Conservation (phyloP, 2,888 invertebrate species). For the Torymus tubicola region DNA sequence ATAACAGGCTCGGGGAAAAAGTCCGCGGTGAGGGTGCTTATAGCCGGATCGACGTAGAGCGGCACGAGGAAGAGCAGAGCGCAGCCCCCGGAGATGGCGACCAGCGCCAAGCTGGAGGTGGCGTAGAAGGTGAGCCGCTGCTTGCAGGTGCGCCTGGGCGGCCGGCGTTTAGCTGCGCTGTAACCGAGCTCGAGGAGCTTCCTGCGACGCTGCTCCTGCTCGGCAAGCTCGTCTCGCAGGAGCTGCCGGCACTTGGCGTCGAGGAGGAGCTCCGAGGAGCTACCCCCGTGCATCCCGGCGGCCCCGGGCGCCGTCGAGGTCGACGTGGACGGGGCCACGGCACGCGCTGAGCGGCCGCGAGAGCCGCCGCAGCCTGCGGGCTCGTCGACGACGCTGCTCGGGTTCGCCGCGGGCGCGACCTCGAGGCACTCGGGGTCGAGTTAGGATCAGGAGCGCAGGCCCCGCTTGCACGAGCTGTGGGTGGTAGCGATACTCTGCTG, state of each 20-base stretch:
- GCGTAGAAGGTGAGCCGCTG: constrained; percentile 85
- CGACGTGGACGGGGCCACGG: constrained; percentile 42
- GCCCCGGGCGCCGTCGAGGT: constrained; percentile 39
- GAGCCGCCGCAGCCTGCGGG: constrained; percentile 1
- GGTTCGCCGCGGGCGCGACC: constrained; percentile 15
- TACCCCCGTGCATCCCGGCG: constrained; percentile 83
- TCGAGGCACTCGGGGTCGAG: constrained; percentile 51
- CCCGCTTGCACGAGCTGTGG: constrained; percentile 54
- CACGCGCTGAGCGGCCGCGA: constrained; percentile 1
- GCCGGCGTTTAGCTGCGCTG: constrained; percentile 79
- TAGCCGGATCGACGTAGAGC: constrained; percentile 84
- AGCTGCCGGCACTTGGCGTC: constrained; percentile 81
- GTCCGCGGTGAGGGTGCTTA: constrained; percentile 84
- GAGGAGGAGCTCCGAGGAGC: constrained; percentile 87
- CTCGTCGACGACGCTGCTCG: constrained; percentile 14
- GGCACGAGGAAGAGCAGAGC: constrained; percentile 86
- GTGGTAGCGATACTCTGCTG: constrained; percentile 20
- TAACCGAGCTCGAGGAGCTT: constrained; percentile 75
- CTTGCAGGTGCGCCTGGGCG: constrained; percentile 79
- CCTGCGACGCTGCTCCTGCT: constrained; percentile 74
- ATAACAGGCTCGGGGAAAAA: constrained; percentile 86
- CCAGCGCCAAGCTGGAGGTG: constrained; percentile 83
- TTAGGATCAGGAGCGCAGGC: constrained; percentile 57
- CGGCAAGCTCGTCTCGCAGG: constrained; percentile 67
- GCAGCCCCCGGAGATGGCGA: constrained; percentile 85